Evolutionary conservation across 1,140 invertebrate species (phyloP).

Genomic region (Drosophila rhopaloa): DNA sequence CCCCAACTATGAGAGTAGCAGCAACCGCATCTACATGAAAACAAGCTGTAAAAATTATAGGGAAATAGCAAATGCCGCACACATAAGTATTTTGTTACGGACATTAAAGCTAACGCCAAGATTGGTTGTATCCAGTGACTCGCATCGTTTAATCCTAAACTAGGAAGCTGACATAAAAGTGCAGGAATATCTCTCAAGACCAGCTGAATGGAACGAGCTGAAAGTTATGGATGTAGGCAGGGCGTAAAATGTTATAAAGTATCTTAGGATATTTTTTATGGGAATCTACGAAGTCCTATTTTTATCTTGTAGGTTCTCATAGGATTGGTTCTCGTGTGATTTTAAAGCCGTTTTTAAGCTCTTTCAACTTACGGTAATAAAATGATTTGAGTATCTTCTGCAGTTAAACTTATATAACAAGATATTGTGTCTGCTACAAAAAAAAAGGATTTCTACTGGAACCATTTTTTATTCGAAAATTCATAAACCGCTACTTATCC

Average conservation of each 20-base stretch:
- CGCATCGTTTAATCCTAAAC: constrained; percentile 43
- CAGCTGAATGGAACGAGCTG: background rate
- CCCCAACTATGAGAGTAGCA: constrained; percentile 24
- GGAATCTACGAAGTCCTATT: background rate
- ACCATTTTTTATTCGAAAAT: background rate
- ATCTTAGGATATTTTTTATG: background rate
- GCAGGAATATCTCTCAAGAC: constrained; percentile 1
- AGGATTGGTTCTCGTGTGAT: no score
- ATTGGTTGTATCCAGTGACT: constrained; percentile 28
- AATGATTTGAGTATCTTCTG: background rate
- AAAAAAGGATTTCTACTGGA: background rate
- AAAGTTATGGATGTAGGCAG: background rate
- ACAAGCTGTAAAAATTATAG: constrained; percentile 80
- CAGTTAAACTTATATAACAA: no score
- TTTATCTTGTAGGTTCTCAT: no score
- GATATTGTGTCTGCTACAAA: background rate
- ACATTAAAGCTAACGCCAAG: constrained; percentile 38
- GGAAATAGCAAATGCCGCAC: constrained; percentile 63
- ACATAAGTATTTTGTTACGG: constrained; percentile 36
- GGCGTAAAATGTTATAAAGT: constrained; percentile 7
- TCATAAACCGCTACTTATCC: background rate
- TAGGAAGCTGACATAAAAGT: constrained; percentile 18
- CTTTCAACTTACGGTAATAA: background rate
- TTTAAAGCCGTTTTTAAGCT: no score
- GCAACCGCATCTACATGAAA: constrained; percentile 49